phyloP scores from a whole-genome alignment of 2,888 invertebrate genomes.

The Tinea semifulvella region DNA sequence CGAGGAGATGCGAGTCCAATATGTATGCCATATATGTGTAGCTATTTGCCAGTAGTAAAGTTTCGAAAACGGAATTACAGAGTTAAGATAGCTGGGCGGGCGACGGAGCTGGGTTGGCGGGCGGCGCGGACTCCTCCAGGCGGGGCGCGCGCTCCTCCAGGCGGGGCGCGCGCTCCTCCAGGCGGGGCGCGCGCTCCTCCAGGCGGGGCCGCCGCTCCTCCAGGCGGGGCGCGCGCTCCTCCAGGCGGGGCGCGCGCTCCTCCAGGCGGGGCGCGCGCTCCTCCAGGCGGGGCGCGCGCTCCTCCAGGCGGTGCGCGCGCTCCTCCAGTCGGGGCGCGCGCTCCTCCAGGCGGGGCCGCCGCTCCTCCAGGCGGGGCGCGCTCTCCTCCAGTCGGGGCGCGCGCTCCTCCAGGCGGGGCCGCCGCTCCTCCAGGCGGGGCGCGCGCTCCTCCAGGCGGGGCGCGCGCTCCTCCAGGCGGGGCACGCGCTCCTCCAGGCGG shows the following conservation, averaged over 20 bases:
- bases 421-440: not conserved
- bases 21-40: too few species aligned
- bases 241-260: not conserved
- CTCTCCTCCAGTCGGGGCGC: not conserved
- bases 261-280: not conserved
- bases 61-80: too few species aligned
- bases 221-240: not conserved
- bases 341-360: not conserved
- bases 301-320: not conserved
- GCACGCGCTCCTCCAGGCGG: not conserved
- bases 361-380: not conserved
- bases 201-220: too few species aligned
- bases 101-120: too few species aligned
- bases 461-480: not conserved
- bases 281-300: not conserved
- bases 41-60: too few species aligned
- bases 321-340: not conserved
- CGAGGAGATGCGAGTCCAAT: too few species aligned
- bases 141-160: too few species aligned
- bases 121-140: too few species aligned
- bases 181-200: too few species aligned
- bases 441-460: not conserved
- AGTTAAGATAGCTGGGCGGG: too few species aligned
- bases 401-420: not conserved
- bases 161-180: too few species aligned